Conservation (phyloP, 2,113 vertebrate genomes). For the Muntiacus reevesi region DNA sequence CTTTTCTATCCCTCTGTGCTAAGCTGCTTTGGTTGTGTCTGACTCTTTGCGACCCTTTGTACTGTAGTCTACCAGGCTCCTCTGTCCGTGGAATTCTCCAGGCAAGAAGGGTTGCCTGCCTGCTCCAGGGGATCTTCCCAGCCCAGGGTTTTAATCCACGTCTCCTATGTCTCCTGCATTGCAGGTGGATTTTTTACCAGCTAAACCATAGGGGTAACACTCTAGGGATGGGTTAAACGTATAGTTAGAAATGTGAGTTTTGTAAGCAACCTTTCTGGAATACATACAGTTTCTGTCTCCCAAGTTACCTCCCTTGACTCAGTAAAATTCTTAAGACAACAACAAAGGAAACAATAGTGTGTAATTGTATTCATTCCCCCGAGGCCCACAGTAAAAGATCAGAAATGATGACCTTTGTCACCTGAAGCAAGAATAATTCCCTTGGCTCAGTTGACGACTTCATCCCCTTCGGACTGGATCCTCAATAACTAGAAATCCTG, state of each 20-base stretch:
- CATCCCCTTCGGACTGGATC: not conserved
- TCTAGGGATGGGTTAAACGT: not conserved
- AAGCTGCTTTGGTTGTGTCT: not conserved
- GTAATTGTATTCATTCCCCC: constrained; percentile 14
- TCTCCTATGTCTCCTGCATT: not conserved
- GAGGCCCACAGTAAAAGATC: not conserved
- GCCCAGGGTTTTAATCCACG: not conserved
- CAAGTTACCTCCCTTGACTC: not conserved
- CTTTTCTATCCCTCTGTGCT: not conserved
- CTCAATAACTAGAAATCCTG: not conserved
- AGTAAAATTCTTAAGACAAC: not conserved
- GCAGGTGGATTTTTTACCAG: not conserved
- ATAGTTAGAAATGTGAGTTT: not conserved
- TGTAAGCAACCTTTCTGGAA: not conserved
- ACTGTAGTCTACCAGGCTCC: not conserved
- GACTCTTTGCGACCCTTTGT: not conserved
- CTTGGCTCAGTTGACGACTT: not conserved
- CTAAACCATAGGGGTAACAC: not conserved
- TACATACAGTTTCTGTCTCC: not conserved
- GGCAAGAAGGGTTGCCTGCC: not conserved
- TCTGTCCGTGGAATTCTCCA: not conserved
- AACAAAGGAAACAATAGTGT: not conserved
- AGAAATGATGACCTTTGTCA: not conserved
- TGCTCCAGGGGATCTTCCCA: not conserved
- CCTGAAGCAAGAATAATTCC: not conserved